Percentiles rank a stretch among this genome's conserved stretches.
These are phyloP conservation scores for Pantherophis alleghaniensis DNA, from an alignment of 2,797 vertebrate genomes.

Conservation along the genomic window DNA sequence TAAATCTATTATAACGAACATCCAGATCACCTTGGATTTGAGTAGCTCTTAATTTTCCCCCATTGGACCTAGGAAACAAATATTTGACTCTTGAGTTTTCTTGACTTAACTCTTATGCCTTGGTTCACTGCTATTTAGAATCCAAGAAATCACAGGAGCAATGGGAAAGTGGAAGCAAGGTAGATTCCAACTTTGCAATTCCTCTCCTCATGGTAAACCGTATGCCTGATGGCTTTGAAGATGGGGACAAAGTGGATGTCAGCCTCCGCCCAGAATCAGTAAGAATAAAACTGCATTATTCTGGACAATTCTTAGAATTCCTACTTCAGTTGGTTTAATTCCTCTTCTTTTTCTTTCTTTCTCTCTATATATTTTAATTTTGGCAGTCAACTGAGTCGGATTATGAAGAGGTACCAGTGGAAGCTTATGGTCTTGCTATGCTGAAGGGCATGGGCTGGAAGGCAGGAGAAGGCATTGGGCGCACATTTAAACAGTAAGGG, in stretches of 20 bases:
- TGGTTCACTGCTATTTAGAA: conserved; percentile 42
- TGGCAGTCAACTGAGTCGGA: conserved; percentile 81
- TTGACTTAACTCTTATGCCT: not conserved
- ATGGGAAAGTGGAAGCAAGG: conserved; percentile 49
- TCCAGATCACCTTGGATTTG: not conserved
- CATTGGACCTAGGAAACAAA: not conserved
- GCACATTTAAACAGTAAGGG: conserved; percentile 85
- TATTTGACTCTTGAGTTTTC: not conserved
- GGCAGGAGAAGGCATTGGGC: conserved; percentile 83
- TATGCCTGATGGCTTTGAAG: conserved; percentile 14
- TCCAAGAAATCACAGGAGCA: conserved; percentile 62
- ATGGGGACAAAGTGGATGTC: conserved; percentile 40
- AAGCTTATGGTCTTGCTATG: conserved; percentile 88
- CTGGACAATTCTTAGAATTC: not conserved
- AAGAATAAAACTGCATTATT: conserved; percentile 9
- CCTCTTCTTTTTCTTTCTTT: not conserved
- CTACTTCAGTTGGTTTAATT: not conserved
- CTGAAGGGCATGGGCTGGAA: conserved; percentile 92
- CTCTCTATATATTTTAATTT: not conserved
- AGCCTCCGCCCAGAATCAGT: conserved; percentile 52
- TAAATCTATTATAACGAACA: not conserved
- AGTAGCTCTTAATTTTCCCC: not conserved
- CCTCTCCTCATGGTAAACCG: conserved; percentile 61
- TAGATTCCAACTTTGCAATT: conserved; percentile 51
- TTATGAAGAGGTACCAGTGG: conserved; percentile 84